Conservation (phyloP, 2,797 vertebrate species). For the Xenopus petersii region DNA sequence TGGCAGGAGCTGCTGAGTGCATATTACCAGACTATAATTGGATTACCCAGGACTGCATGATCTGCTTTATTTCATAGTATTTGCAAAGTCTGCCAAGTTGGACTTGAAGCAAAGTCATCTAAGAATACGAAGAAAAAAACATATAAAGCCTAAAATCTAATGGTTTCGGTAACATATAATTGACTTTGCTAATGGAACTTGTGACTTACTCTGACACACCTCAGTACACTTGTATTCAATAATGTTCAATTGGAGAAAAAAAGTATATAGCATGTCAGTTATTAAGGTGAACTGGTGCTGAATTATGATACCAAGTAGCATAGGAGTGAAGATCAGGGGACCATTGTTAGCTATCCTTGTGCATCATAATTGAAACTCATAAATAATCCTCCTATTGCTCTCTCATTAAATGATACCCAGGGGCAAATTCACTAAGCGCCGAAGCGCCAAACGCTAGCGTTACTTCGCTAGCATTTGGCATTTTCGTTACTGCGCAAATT, state of each 20-base stretch:
- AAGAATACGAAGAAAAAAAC: not conserved
- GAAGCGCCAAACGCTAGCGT: too few species aligned
- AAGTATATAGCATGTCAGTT: not conserved
- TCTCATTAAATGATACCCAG: slow-evolving; percentile 36
- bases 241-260: not conserved
- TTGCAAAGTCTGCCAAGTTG: not conserved
- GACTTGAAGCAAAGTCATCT: slow-evolving; percentile 3
- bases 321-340: slow-evolving; percentile 39
- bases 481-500: too few species aligned
- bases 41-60: not conserved
- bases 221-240: not conserved
- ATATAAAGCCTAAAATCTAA: not conserved
- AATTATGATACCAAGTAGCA: slow-evolving; percentile 14
- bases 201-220: not conserved
- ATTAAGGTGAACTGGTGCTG: slow-evolving; percentile 25
- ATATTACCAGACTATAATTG: not conserved
- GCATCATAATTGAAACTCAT: slow-evolving; percentile 43
- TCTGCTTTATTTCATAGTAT: slow-evolving; percentile 3
- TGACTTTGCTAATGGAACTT: not conserved
- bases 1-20: not conserved
- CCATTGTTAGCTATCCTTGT: slow-evolving; percentile 42
- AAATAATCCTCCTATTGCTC: slow-evolving; percentile 24
- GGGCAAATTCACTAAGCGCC: too few species aligned
- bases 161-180: not conserved
- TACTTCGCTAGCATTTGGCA: too few species aligned